Evolutionary conservation across 2,113 vertebrate species (phyloP).

Genomic region (Bujurquina vittata): DNA sequence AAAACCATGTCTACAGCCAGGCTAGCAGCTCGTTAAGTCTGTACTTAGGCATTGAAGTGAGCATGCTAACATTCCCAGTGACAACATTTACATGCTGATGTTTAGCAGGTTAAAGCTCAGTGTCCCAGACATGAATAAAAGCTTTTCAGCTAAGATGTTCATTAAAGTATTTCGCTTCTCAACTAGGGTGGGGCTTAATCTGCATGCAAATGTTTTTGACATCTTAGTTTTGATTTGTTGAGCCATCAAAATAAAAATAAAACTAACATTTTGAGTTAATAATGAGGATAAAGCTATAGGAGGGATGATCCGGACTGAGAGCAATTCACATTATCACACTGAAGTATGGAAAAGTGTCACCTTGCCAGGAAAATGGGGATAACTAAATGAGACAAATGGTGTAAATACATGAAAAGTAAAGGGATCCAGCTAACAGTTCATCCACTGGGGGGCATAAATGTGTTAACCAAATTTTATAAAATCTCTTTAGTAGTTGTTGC

Average conservation of each 20-base stretch:
- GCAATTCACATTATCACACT: not conserved
- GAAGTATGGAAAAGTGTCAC: not conserved
- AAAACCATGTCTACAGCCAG: not conserved
- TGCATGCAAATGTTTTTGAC: not conserved
- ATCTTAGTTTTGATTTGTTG: not conserved
- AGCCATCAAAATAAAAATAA: not conserved
- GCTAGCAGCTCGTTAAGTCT: not conserved
- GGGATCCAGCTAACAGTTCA: not conserved
- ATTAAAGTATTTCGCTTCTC: not conserved
- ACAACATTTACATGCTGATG: not conserved
- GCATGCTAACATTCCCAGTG: not conserved
- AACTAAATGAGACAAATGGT: not conserved
- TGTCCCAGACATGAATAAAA: not conserved
- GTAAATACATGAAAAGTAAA: constrained; percentile 3
- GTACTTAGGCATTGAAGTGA: not conserved
- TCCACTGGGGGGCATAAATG: not conserved
- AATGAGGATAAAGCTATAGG: not conserved
- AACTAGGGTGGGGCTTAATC: not conserved
- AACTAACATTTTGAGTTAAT: not conserved
- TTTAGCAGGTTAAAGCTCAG: not conserved
- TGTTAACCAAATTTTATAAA: not conserved
- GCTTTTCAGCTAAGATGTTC: not conserved
- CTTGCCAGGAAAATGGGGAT: not conserved
- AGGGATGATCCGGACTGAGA: not conserved
- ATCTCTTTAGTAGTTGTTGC: not conserved